Evolutionary conservation across 2,113 vertebrate genomes (phyloP).

Genomic region (Pristiophorus japonicus): DNA sequence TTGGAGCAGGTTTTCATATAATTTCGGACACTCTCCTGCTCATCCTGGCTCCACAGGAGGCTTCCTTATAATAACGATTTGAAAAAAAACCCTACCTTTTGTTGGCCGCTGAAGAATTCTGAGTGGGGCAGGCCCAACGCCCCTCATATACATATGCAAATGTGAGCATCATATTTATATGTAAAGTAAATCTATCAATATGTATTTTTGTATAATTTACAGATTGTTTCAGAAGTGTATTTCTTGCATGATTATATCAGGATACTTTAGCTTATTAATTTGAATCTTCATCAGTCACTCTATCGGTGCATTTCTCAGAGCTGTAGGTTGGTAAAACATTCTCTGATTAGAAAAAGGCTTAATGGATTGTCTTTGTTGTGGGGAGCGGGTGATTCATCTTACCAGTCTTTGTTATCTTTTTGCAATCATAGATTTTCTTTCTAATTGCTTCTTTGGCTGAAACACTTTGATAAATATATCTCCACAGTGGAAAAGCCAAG

Average conservation of each 20-base stretch:
- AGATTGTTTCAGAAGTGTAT: neutral
- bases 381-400: neutral
- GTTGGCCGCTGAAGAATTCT: neutral
- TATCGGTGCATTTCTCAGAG: neutral
- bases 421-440: neutral
- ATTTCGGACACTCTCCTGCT: neutral
- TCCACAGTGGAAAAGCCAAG: neutral
- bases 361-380: neutral
- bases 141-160: neutral
- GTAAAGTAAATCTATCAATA: neutral
- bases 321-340: neutral
- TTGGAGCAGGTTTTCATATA: too few relatives aligned
- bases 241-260: neutral
- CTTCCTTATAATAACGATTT: neutral
- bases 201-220: neutral
- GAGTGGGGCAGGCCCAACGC: neutral
- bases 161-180: neutral
- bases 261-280: neutral
- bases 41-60: neutral
- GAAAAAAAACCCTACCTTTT: neutral
- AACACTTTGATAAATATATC: neutral
- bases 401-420: neutral
- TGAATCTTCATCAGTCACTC: neutral
- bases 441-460: neutral
- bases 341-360: neutral